Conservation (phyloP, 2,888 invertebrate species). For the Phalera bucephala region DNA sequence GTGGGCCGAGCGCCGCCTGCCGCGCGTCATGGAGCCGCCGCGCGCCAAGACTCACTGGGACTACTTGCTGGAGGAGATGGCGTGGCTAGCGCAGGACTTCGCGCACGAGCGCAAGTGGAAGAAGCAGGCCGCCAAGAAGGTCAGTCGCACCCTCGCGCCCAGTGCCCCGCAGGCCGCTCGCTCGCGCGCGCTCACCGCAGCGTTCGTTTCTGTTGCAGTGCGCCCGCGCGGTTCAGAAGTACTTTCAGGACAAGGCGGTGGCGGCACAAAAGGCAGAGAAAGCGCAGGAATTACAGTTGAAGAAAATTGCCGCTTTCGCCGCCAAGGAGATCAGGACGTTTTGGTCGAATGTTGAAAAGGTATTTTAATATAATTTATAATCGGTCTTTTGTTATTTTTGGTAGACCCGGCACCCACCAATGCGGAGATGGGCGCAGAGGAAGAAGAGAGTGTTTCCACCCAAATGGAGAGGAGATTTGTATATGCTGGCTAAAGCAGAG, state of each 20-base stretch:
- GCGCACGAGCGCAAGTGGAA: constrained; percentile 99
- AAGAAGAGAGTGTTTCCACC: too few species aligned
- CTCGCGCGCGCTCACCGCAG: not conserved
- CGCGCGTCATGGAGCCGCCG: constrained; percentile 95
- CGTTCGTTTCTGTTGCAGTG: constrained; percentile 79
- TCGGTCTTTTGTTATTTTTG: too few species aligned
- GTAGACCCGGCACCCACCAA: too few species aligned
- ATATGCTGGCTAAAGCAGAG: too few species aligned
- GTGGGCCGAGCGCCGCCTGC: constrained; percentile 96
- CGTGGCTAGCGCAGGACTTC: constrained; percentile 99
- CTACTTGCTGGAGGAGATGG: constrained; percentile 98
- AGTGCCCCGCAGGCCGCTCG: not conserved
- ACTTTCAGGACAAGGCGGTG: constrained; percentile 95
- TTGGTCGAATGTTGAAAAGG: constrained; percentile 98
- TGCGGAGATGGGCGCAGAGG: too few species aligned
- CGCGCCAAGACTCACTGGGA: constrained; percentile 98
- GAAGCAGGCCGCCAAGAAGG: constrained; percentile 95
- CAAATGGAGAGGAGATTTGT: too few species aligned
- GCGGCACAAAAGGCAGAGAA: constrained; percentile 96
- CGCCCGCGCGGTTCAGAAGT: constrained; percentile 94
- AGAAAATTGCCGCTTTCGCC: constrained; percentile 93
- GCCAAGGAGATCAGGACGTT: constrained; percentile 97
- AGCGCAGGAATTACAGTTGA: constrained; percentile 93
- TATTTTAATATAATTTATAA: too few species aligned
- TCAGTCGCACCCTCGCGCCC: constrained; percentile 27